A percentile compares a stretch with the other conserved stretches of the same genome.
phyloP scores from a whole-genome alignment of 92 coral and sea anemone species.

The Metridium senile region DNA sequence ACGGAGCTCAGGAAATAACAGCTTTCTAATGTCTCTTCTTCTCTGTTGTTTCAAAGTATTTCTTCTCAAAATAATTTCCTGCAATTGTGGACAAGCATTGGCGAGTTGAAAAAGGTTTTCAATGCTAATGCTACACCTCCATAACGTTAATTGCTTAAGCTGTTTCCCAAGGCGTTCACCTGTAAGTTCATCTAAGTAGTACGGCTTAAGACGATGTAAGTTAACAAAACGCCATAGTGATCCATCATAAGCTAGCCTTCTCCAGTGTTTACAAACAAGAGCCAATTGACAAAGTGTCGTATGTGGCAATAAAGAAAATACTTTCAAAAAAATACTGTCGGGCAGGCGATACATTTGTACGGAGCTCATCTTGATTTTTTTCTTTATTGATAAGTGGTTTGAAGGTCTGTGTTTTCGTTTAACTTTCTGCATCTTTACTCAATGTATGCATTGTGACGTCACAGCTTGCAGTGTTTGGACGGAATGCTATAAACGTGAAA shows the following conservation, averaged over 20 bases:
- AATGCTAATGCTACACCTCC: conserved; percentile 31
- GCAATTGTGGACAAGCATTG: conserved; percentile 31
- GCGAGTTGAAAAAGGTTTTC: conserved; percentile 24
- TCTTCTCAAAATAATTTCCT: conserved; percentile 29
- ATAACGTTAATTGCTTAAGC: conserved; percentile 16
- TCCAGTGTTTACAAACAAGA: conserved; percentile 69
- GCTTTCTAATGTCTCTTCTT: background rate
- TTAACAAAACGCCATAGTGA: conserved; percentile 59
- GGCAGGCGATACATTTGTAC: conserved; percentile 37
- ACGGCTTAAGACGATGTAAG: conserved; percentile 21
- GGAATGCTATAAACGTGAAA: background rate
- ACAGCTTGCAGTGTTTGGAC: background rate
- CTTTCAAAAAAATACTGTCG: conserved; percentile 62
- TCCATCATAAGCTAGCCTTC: conserved; percentile 60
- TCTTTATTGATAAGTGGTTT: background rate
- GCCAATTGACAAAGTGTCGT: conserved; percentile 35
- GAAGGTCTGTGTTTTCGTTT: conserved; percentile 3
- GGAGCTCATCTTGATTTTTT: conserved; percentile 16
- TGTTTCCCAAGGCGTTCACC: conserved; percentile 37
- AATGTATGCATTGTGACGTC: conserved; percentile 6
- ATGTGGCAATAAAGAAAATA: conserved; percentile 33
- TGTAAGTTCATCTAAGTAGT: conserved; percentile 16
- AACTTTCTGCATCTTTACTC: background rate
- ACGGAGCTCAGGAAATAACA: conserved; percentile 26
- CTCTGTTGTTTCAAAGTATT: conserved; percentile 32